Evolutionary conservation across 2,113 vertebrate species (phyloP).

Genomic region (Prolemur simus): DNA sequence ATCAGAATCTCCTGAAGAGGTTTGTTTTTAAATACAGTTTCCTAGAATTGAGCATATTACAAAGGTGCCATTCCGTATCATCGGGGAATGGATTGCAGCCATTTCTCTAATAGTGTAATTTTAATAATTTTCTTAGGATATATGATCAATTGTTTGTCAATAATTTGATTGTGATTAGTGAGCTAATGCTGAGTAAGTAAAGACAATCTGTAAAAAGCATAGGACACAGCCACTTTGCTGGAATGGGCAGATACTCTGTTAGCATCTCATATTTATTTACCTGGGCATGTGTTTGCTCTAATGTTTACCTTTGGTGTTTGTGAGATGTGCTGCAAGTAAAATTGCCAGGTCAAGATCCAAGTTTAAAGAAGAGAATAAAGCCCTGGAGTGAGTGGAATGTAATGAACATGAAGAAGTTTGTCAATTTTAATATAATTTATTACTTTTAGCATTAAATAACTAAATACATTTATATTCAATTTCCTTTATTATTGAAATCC

Average conservation of each 20-base stretch:
- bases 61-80: neutral
- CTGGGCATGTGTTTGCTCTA: neutral
- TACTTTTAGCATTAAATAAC: slow-evolving; percentile 31
- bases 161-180: neutral
- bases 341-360: neutral
- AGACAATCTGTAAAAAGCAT: neutral
- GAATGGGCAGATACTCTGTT: neutral
- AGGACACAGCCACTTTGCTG: neutral
- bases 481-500: slow-evolving; percentile 49
- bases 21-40: neutral
- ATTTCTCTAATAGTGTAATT: neutral
- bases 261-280: neutral
- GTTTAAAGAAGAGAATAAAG: neutral
- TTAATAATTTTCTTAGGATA: neutral
- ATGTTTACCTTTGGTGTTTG: neutral
- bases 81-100: neutral
- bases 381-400: neutral
- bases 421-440: slow-evolving; percentile 16
- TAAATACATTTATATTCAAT: slow-evolving; percentile 9
- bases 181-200: neutral
- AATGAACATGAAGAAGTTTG: slow-evolving; percentile 22
- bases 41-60: neutral
- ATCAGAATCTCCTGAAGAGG: neutral
- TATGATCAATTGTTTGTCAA: neutral
- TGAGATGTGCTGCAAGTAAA: neutral